Conservation (phyloP, 92 coral and sea anemone species). For the Phymanthus crucifer region DNA sequence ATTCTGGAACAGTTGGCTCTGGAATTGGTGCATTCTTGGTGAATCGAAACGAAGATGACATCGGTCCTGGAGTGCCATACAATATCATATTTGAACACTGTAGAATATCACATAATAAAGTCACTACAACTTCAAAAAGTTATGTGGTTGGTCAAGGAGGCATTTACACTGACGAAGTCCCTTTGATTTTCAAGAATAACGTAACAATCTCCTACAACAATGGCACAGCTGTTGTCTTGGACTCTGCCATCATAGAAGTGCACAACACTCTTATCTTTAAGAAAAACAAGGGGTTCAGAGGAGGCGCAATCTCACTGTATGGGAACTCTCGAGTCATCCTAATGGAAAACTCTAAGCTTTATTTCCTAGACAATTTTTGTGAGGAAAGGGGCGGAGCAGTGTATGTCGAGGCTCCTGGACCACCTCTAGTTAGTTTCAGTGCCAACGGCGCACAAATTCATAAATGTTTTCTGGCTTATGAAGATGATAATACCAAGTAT, state of each 20-base stretch:
- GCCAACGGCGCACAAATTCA: slow-evolving; percentile 62
- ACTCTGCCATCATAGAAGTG: slow-evolving; percentile 59
- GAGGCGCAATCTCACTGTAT: slow-evolving; percentile 92
- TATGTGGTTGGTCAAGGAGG: slow-evolving; percentile 78
- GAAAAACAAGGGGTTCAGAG: slow-evolving; percentile 69
- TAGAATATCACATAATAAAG: slow-evolving; percentile 46
- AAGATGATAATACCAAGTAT: slow-evolving; percentile 26
- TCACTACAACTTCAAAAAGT: slow-evolving; percentile 24
- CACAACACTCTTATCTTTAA: slow-evolving; percentile 51
- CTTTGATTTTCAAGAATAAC: slow-evolving; percentile 52
- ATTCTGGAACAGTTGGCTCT: slow-evolving; percentile 83
- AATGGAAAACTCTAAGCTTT: slow-evolving; percentile 46
- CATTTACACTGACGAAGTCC: slow-evolving; percentile 75
- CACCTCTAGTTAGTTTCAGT: slow-evolving; percentile 72
- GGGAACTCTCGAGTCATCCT: slow-evolving; percentile 66
- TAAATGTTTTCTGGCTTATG: slow-evolving; percentile 73
- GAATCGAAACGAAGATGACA: slow-evolving; percentile 71
- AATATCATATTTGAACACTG: slow-evolving; percentile 54
- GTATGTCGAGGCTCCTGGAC: slow-evolving; percentile 77
- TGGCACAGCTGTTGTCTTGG: slow-evolving; percentile 78
- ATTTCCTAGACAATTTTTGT: slow-evolving; percentile 59
- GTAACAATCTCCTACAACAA: slow-evolving; percentile 47
- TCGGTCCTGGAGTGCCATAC: slow-evolving; percentile 74
- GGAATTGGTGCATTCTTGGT: slow-evolving; percentile 75
- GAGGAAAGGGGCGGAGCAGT: slow-evolving; percentile 88